Evolutionary conservation across 2,797 vertebrate genomes (phyloP).

Genomic region (Gobio occitaniae): DNA sequence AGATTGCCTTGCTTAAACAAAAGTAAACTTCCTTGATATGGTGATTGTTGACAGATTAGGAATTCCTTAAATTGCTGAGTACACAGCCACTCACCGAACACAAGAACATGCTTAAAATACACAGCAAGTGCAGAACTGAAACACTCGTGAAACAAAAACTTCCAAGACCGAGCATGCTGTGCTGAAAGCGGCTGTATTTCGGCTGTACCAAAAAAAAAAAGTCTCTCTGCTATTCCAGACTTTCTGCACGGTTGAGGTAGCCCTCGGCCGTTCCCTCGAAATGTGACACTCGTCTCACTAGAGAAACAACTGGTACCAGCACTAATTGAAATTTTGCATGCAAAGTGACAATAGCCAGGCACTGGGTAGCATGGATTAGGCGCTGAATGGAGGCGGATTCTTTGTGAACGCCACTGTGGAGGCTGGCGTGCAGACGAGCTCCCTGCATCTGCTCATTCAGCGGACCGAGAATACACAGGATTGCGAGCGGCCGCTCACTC

Average conservation of each 20-base stretch:
- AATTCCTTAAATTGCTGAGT: slow-evolving; percentile 22
- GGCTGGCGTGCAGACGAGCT: slow-evolving; percentile 77
- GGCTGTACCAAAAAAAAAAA: slow-evolving; percentile 45
- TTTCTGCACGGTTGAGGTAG: slow-evolving; percentile 76
- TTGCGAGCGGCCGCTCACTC: slow-evolving; percentile 73
- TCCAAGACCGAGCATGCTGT: background rate
- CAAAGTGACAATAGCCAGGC: slow-evolving; percentile 82
- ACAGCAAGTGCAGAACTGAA: slow-evolving; percentile 6
- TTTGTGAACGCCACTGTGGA: slow-evolving; percentile 84
- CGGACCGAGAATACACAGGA: slow-evolving; percentile 75
- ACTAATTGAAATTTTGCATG: slow-evolving; percentile 89
- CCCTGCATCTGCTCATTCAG: slow-evolving; percentile 80
- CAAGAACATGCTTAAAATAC: slow-evolving; percentile 12
- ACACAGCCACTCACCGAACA: background rate
- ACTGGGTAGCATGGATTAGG: slow-evolving; percentile 82
- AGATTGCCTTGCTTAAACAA: background rate
- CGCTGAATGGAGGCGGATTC: slow-evolving; percentile 83
- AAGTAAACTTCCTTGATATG: background rate
- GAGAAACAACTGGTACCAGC: slow-evolving; percentile 86
- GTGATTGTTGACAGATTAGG: slow-evolving; percentile 12
- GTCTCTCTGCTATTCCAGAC: slow-evolving; percentile 60
- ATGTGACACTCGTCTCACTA: slow-evolving; percentile 72
- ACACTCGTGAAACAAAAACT: slow-evolving; percentile 19
- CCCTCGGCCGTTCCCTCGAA: slow-evolving; percentile 70
- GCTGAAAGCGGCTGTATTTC: slow-evolving; percentile 23